A percentile compares a stretch with the other conserved stretches of the same genome.
These are phyloP conservation scores for Lasioglossum vierecki DNA, from an alignment of 2,888 invertebrate genomes.

Conservation along the genomic window DNA sequence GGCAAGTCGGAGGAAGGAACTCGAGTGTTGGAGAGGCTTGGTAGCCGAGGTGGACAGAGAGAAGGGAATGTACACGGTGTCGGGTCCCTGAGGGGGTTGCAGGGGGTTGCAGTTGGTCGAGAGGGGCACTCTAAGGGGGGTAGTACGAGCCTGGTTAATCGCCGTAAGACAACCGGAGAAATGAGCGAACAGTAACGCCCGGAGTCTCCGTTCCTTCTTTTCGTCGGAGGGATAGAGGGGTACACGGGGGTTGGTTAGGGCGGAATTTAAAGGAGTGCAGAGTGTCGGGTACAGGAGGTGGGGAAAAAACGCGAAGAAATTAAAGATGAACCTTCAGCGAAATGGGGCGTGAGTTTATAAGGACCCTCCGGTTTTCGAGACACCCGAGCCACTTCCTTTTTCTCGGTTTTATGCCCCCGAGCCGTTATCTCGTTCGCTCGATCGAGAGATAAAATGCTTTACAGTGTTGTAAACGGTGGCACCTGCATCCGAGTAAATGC, in stretches of 20 bases:
- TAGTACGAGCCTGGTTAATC: constrained; percentile 82
- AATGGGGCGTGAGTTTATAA: constrained; percentile 84
- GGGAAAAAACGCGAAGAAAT: constrained; percentile 82
- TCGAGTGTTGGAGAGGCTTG: constrained; percentile 36
- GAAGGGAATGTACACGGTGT: constrained; percentile 60
- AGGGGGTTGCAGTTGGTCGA: constrained; percentile 45
- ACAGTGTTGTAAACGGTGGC: constrained; percentile 19
- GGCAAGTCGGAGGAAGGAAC: constrained; percentile 67
- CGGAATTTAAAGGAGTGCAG: constrained; percentile 82
- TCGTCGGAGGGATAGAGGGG: constrained; percentile 34
- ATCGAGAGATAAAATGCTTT: constrained; percentile 60
- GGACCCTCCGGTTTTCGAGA: constrained; percentile 71
- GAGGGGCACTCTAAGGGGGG: constrained; percentile 63
- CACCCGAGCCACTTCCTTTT: constrained; percentile 53
- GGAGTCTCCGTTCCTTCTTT: constrained; percentile 52
- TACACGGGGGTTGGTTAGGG: constrained; percentile 62
- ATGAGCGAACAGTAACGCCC: constrained; percentile 82
- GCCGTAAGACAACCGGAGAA: constrained; percentile 84
- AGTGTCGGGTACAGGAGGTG: constrained; percentile 69
- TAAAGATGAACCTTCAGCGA: constrained; percentile 84
- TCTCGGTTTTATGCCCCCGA: constrained; percentile 53
- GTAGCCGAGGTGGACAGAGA: constrained; percentile 39
- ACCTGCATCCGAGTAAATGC: background rate
- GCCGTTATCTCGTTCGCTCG: constrained; percentile 48
- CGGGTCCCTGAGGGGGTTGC: constrained; percentile 51